Conservation (phyloP, 2,888 invertebrate species). For the Artemia sinica region DNA sequence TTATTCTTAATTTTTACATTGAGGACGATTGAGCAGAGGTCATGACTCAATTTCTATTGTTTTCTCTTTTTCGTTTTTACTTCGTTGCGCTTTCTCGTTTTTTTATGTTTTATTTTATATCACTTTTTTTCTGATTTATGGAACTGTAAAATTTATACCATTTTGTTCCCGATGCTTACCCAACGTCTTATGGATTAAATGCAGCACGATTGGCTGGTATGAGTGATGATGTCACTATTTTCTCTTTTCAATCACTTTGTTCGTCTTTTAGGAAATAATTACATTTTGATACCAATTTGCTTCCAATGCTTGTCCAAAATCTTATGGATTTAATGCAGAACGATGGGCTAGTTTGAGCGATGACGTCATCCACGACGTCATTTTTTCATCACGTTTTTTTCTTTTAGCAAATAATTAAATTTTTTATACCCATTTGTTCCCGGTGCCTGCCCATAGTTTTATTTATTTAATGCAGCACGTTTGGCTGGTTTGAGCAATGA, state of each 20-base stretch:
- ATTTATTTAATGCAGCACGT: constrained; percentile 93
- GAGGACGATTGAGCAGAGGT: too few relatives aligned
- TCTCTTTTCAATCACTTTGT: constrained; percentile 22
- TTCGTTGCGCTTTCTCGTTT: too few relatives aligned
- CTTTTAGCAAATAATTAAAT: not conserved
- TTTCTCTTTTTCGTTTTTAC: not conserved
- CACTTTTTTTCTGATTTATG: too few relatives aligned
- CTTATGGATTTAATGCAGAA: constrained; percentile 96
- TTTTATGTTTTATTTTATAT: too few relatives aligned
- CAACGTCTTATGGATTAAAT: constrained; percentile 96
- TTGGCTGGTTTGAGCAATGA: constrained; percentile 62
- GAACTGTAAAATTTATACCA: constrained; percentile 55
- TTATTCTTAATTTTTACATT: too few relatives aligned
- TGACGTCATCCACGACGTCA: constrained; percentile 27
- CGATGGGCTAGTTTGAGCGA: constrained; percentile 68
- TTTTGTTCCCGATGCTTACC: constrained; percentile 71
- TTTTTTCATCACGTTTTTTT: too few relatives aligned
- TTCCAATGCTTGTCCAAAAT: constrained; percentile 83
- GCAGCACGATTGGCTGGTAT: constrained; percentile 86
- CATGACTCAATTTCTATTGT: not conserved
- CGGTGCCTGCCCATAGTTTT: constrained; percentile 91
- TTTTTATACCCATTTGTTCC: constrained; percentile 81
- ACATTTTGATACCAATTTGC: constrained; percentile 88
- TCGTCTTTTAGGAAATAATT: constrained; percentile 49
- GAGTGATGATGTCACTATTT: constrained; percentile 35